Evolutionary conservation across 2,113 vertebrate species (phyloP).

Genomic region (Phocoena sinus): DNA sequence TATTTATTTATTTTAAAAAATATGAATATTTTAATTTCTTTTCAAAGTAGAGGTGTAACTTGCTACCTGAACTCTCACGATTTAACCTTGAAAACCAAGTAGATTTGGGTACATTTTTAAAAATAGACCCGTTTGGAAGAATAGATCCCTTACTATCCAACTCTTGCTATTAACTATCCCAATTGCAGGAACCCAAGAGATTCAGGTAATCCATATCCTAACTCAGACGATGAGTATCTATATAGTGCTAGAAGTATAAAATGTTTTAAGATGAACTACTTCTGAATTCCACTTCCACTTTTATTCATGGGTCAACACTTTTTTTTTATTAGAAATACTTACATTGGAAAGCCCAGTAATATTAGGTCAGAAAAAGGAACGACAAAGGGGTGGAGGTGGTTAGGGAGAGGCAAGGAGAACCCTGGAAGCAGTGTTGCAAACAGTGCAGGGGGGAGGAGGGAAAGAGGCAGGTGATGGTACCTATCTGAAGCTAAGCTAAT

Average conservation of each 20-base stretch:
- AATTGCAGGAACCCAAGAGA: background rate
- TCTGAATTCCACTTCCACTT: background rate
- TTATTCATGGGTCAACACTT: background rate
- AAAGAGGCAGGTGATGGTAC: background rate
- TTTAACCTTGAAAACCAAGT: background rate
- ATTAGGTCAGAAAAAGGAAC: background rate
- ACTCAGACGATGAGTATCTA: background rate
- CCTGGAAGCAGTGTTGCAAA: background rate
- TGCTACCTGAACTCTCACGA: background rate
- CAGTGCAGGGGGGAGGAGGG: background rate
- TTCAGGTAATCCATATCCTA: background rate
- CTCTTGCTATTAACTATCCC: background rate
- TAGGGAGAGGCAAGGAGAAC: background rate
- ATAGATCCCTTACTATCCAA: background rate
- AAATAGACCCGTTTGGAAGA: background rate
- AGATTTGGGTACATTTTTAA: background rate
- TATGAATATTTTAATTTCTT: background rate
- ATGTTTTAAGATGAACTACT: background rate
- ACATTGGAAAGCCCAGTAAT: background rate
- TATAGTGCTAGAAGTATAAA: background rate
- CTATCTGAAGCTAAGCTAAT: background rate
- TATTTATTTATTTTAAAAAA: background rate
- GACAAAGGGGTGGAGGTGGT: background rate
- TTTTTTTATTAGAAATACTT: constrained; percentile 16
- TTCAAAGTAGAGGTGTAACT: background rate